Evolutionary conservation across 1,140 invertebrate species (phyloP).

Genomic region (Bombus impatiens): DNA sequence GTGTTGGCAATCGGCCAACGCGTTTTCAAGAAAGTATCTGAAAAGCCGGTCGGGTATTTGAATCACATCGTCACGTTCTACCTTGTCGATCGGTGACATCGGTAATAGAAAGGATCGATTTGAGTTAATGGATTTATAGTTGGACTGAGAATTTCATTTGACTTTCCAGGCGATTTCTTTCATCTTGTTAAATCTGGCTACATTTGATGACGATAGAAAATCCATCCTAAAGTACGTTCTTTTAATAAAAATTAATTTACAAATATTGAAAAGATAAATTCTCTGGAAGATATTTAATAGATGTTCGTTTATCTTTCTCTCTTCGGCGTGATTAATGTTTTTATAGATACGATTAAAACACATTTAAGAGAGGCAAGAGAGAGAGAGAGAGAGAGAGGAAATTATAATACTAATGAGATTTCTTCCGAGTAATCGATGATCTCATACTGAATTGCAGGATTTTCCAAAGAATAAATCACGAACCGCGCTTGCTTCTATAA

Average conservation of each 20-base stretch:
- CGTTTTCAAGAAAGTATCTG: conserved; percentile 5
- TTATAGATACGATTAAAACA: neutral
- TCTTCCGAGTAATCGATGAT: neutral
- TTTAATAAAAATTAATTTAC: neutral
- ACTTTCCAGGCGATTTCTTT: neutral
- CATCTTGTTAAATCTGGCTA: neutral
- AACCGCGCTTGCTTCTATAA: neutral
- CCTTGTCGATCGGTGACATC: conserved; percentile 11
- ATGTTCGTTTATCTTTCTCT: no score
- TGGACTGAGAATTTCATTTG: neutral
- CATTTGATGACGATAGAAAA: neutral
- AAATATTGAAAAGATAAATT: neutral
- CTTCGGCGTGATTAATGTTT: neutral
- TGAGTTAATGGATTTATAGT: conserved; percentile 11
- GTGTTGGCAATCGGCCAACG: conserved; percentile 1
- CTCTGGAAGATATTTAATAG: neutral
- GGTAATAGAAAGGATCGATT: conserved; percentile 20
- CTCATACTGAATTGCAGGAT: neutral
- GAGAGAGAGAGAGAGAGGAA: neutral
- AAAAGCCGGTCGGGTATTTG: conserved; percentile 1
- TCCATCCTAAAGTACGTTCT: neutral
- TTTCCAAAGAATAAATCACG: neutral
- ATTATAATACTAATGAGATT: neutral
- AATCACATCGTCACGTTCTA: conserved; percentile 14
- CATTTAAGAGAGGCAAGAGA: neutral